phyloP scores from a whole-genome alignment of 2,888 invertebrate genomes.

The Eulithis prunata region DNA sequence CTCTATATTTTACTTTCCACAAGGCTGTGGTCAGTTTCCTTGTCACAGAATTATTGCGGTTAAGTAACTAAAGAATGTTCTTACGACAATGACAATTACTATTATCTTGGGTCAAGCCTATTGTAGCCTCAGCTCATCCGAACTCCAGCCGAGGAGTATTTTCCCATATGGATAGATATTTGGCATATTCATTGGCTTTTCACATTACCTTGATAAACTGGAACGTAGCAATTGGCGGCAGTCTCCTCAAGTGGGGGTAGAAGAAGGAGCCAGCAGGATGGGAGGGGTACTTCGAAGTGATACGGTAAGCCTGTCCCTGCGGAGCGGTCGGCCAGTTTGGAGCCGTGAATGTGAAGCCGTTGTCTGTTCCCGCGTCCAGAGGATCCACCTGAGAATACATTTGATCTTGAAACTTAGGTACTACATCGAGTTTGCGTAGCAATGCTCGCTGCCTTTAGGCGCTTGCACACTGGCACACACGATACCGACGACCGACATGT shows the following conservation, averaged over 20 bases:
- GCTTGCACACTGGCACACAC: too few species aligned
- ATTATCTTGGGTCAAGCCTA: too few species aligned
- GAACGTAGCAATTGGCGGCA: slow-evolving; percentile 95
- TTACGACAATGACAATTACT: too few species aligned
- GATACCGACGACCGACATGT: too few species aligned
- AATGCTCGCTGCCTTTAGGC: background rate
- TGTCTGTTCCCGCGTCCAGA: slow-evolving; percentile 96
- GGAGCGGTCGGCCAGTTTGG: slow-evolving; percentile 98
- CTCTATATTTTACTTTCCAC: too few species aligned
- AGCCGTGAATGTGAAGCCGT: slow-evolving; percentile 98
- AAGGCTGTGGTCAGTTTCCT: too few species aligned
- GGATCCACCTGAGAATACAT: slow-evolving; percentile 89
- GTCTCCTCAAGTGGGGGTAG: slow-evolving; percentile 93
- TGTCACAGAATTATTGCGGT: too few species aligned
- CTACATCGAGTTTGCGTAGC: background rate
- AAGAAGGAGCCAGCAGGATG: slow-evolving; percentile 98
- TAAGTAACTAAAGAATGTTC: too few species aligned
- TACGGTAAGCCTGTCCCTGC: slow-evolving; percentile 93
- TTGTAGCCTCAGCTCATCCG: too few species aligned
- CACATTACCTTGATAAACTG: slow-evolving; percentile 94
- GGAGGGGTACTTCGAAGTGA: slow-evolving; percentile 94
- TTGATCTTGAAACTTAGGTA: background rate
- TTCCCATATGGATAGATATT: too few species aligned
- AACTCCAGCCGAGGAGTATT: too few species aligned
- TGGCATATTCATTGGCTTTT: background rate